Evolutionary conservation across 1,140 invertebrate species (phyloP), one percentile per base, ranked within the genome.

Genomic region (Drosophila burlai): DNA sequence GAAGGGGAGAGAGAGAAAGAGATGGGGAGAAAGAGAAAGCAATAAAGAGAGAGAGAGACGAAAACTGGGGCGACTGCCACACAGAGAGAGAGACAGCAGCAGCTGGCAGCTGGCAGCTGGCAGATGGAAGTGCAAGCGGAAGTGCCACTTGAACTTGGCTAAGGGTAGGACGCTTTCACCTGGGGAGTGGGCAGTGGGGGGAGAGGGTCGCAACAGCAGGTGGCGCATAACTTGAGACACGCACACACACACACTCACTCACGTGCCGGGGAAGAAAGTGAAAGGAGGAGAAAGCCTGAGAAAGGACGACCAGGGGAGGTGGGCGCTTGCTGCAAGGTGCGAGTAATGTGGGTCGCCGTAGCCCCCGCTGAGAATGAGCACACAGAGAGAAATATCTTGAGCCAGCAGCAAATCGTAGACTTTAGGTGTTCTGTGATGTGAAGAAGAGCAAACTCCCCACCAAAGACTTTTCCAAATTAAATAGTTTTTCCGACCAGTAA

Each of bases 111-210:
- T 26, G 29, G 38, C 62, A 43, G 63, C 57, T 55, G 54, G 36
- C 63, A 65, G 63, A 45, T 65, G 59, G 46, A 72, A 72, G 67
- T 79, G 60, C 60, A 57, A 29, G 46, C 58, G 63, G 71, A 69
- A 76, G 67, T 60, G 62, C 50, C 80, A 86, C 83, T 86, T 86
- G 83, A 86, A 86, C 83, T 86, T 86, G 81, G 67, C 38, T n/a
- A 73, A 73, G 67, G 55, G 67, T 60, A 43, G 67, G 31, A 58
- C 26, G 68, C 43, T 8, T 68, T 60, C 63, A 54, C 40, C 34
- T 38, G 21, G 11, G 18, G 40, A 43, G 54, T 21, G 21, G 54
- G 29, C 5, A 11, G 52, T 24, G 24, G 50, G 64, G 46, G 45
- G 16, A 42, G 13, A 29, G 59, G 58, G 11, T 29, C 54, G 77